These are phyloP conservation scores for Benitochromis conjunctus DNA, from an alignment of 2,113 vertebrate genomes.

Conservation along the genomic window DNA sequence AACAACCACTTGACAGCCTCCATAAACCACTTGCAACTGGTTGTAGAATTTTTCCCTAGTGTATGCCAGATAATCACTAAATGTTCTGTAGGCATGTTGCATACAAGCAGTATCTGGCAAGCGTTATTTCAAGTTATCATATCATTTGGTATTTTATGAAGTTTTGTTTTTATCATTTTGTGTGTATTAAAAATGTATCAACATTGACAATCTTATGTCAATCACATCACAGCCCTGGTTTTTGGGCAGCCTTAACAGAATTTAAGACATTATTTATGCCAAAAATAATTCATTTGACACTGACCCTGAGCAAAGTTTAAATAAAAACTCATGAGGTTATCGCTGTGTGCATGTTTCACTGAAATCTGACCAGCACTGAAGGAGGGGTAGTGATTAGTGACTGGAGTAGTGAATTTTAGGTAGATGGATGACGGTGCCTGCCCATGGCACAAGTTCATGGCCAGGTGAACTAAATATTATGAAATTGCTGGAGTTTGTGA, in stretches of 20 bases:
- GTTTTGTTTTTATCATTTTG: background rate
- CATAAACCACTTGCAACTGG: background rate
- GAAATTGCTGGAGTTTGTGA: background rate
- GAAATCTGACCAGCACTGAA: background rate
- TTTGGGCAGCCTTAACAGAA: accelerated
- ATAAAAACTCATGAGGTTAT: background rate
- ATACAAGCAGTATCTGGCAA: background rate
- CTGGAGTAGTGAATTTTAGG: background rate
- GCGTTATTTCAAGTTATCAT: background rate
- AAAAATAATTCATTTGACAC: background rate
- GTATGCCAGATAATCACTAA: background rate
- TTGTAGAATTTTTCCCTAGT: background rate
- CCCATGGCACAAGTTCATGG: background rate
- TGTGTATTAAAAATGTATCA: background rate
- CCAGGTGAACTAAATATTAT: background rate
- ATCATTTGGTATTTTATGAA: background rate
- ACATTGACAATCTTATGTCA: background rate
- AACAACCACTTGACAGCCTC: background rate
- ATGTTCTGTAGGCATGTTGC: background rate
- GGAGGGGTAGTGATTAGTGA: background rate
- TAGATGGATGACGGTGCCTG: background rate
- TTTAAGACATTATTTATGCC: background rate
- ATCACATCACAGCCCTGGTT: background rate
- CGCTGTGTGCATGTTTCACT: background rate
- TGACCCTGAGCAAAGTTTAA: background rate